phyloP scores from a whole-genome alignment of 2,888 invertebrate genomes.

The Bruchidius siliquastri region DNA sequence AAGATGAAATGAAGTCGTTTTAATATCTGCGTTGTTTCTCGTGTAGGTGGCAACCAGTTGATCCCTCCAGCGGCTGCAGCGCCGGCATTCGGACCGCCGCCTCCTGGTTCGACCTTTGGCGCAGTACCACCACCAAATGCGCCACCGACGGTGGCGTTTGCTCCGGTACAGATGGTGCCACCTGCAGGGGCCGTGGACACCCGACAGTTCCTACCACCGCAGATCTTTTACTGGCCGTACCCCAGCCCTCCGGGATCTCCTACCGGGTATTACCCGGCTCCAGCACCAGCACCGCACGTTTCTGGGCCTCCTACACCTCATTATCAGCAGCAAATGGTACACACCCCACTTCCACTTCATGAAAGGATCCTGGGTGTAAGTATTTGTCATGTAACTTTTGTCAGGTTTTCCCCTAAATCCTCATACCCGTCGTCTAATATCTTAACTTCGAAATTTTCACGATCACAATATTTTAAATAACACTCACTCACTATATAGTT shows the following conservation, averaged over 20 bases:
- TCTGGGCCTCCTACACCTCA: slow-evolving; percentile 32
- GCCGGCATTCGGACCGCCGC: slow-evolving; percentile 32
- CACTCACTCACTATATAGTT: too few species aligned
- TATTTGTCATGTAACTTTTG: not conserved
- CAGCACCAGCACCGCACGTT: slow-evolving; percentile 11
- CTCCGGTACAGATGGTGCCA: slow-evolving; percentile 40
- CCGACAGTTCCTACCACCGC: slow-evolving; percentile 42
- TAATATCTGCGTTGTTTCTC: slow-evolving; percentile 3
- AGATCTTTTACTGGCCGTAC: slow-evolving; percentile 87
- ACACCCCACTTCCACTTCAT: not conserved
- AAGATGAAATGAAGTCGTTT: too few species aligned
- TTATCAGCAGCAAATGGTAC: slow-evolving; percentile 41
- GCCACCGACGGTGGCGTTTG: slow-evolving; percentile 33
- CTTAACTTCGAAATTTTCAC: too few species aligned
- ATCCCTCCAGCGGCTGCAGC: slow-evolving; percentile 45
- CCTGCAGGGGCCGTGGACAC: slow-evolving; percentile 41
- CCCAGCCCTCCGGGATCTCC: slow-evolving; percentile 93
- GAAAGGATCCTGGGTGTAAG: not conserved
- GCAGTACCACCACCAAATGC: slow-evolving; percentile 39
- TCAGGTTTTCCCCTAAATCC: too few species aligned
- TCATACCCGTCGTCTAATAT: too few species aligned
- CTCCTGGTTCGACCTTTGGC: slow-evolving; percentile 24
- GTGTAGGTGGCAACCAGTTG: slow-evolving; percentile 57
- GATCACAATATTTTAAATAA: too few species aligned
- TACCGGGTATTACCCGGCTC: slow-evolving; percentile 74